Evolutionary conservation across 2,888 invertebrate genomes (phyloP).

Genomic region (Leptura quadrifasciata): DNA sequence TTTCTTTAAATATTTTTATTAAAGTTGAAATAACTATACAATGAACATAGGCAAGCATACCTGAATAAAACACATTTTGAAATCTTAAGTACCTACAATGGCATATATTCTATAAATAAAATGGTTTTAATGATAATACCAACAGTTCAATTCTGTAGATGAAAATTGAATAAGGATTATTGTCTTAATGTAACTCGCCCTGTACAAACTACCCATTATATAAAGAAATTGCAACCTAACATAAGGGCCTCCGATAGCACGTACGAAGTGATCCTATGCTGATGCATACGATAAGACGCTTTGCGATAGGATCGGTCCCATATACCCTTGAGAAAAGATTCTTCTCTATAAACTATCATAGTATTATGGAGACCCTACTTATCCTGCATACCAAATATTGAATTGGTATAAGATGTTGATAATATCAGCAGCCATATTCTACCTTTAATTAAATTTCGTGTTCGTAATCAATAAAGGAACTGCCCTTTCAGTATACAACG

Average conservation of each 20-base stretch:
- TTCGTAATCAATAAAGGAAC: not conserved
- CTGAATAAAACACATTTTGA: too few relatives aligned
- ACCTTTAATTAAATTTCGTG: not conserved
- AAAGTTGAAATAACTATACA: too few relatives aligned
- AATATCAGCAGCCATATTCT: conserved; percentile 17
- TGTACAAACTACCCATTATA: conserved; percentile 10
- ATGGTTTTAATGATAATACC: too few relatives aligned
- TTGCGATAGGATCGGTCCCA: conserved; percentile 28
- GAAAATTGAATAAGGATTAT: not conserved
- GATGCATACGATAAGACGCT: conserved; percentile 39
- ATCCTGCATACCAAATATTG: conserved; percentile 35
- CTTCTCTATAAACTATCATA: conserved; percentile 36
- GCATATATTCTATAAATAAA: too few relatives aligned
- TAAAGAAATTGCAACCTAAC: conserved; percentile 21
- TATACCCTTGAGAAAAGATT: conserved; percentile 29
- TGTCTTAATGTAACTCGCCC: not conserved
- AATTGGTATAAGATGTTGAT: conserved; percentile 35
- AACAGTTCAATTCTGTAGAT: too few relatives aligned
- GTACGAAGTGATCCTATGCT: conserved; percentile 34
- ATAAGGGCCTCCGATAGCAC: conserved; percentile 29
- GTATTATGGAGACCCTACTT: conserved; percentile 17
- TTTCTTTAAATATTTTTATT: too few relatives aligned
- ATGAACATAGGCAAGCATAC: too few relatives aligned
- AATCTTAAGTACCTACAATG: too few relatives aligned
- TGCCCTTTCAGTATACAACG: not conserved